These are phyloP conservation scores for Planiliza haematocheilus DNA, from an alignment of 2,113 vertebrate genomes.

Conservation along the genomic window DNA sequence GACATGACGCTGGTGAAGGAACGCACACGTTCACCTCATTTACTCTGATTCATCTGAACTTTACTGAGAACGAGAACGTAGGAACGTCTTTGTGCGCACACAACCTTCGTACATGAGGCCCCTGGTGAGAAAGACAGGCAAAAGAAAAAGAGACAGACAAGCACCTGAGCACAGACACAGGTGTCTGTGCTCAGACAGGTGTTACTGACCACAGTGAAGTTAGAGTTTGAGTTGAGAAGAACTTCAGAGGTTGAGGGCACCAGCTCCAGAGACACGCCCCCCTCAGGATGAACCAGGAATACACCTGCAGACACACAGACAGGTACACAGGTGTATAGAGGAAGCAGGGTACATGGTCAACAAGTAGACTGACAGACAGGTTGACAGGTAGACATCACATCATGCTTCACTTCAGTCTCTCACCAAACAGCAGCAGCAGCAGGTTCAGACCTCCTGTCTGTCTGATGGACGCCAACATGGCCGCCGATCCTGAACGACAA, in stretches of 20 bases:
- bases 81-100: no score
- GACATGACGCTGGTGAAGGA: no score
- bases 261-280: constrained; percentile 75
- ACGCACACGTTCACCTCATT: no score
- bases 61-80: no score
- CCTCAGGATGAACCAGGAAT: constrained; percentile 61
- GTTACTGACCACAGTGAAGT: constrained; percentile 79
- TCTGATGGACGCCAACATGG: constrained; percentile 26
- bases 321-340: constrained; percentile 19
- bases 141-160: background rate
- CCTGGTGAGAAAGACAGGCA: no score
- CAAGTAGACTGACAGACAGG: no score
- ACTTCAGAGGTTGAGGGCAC: constrained; percentile 79
- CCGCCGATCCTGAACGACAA: background rate
- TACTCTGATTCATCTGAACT: no score
- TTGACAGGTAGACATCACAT: no score
- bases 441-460: constrained; percentile 17
- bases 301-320: constrained; percentile 59
- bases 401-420: constrained; percentile 14
- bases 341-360: no score
- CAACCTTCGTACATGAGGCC: no score
- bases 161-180: no score
- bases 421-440: constrained; percentile 59
- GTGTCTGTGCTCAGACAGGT: no score
- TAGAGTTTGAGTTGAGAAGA: constrained; percentile 83